Percentiles rank a stretch among this genome's conserved stretches.
Conservation (phyloP, 2,888 invertebrate genomes). For the Biston betularia region DNA sequence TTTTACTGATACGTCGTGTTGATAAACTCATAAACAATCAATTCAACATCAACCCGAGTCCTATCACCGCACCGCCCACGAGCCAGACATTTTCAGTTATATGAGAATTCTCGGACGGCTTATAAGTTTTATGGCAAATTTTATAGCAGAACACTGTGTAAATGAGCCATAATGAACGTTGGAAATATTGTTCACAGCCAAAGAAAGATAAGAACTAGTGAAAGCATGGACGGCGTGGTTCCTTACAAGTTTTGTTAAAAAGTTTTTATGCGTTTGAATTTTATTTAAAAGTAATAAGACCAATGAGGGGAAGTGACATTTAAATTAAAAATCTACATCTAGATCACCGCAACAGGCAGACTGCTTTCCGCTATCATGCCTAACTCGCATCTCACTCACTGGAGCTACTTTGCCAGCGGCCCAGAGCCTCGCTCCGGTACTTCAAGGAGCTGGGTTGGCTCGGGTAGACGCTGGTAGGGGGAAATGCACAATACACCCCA, state of each 20-base stretch:
- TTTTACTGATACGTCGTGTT: slow-evolving; percentile 4
- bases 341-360: no score
- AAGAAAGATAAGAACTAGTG: slow-evolving; percentile 27
- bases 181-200: slow-evolving; percentile 36
- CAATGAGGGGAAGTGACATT: no score
- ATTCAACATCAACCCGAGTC: slow-evolving; percentile 22
- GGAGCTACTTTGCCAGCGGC: no score
- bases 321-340: no score
- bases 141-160: slow-evolving; percentile 49
- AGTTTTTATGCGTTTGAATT: no score
- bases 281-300: not conserved
- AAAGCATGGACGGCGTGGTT: slow-evolving; percentile 15
- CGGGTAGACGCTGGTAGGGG: no score
- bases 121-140: slow-evolving; percentile 47
- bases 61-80: slow-evolving; percentile 37
- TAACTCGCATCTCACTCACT: no score
- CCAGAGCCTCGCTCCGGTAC: no score
- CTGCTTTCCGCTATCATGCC: no score
- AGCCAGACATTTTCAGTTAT: slow-evolving; percentile 23
- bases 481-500: no score
- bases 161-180: slow-evolving; percentile 49
- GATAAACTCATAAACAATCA: slow-evolving; percentile 27
- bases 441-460: no score
- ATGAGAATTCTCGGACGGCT: slow-evolving; percentile 43
- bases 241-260: not conserved